phyloP scores from a whole-genome alignment of 2,113 vertebrate species.

The Hassar affinis region DNA sequence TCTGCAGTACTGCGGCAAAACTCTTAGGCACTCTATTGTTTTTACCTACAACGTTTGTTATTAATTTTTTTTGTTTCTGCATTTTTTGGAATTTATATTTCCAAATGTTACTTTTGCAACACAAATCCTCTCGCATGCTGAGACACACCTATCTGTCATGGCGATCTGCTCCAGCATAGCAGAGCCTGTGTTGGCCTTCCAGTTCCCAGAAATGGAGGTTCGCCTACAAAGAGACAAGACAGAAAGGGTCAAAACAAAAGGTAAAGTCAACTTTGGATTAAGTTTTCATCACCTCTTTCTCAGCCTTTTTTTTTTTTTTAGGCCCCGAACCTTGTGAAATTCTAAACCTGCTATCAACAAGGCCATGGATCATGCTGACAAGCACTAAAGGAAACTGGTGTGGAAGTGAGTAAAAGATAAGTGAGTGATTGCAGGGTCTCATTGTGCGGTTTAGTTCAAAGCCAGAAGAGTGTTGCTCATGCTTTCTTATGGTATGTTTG shows the following conservation, averaged over 20 bases:
- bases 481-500: background rate
- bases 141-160: slow-evolving; percentile 91
- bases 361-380: background rate
- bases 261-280: background rate
- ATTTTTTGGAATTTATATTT: too few relatives aligned
- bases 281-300: background rate
- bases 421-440: background rate
- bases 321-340: background rate
- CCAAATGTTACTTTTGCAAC: too few relatives aligned
- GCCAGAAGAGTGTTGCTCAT: background rate
- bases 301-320: background rate
- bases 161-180: slow-evolving; percentile 98
- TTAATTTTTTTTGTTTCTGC: too few relatives aligned
- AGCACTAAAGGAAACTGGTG: background rate
- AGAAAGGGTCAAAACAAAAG: background rate
- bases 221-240: slow-evolving; percentile 74
- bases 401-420: slow-evolving; percentile 9
- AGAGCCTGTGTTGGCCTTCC: slow-evolving; percentile 97
- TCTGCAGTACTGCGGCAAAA: too few relatives aligned
- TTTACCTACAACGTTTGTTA: too few relatives aligned
- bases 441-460: slow-evolving; percentile 10
- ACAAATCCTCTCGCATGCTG: too few relatives aligned
- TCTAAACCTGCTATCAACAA: background rate
- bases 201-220: slow-evolving; percentile 97
- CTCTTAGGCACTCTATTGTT: too few relatives aligned